Evolutionary conservation across 2,888 invertebrate genomes (phyloP).

Genomic region (Drosophila yooni): DNA sequence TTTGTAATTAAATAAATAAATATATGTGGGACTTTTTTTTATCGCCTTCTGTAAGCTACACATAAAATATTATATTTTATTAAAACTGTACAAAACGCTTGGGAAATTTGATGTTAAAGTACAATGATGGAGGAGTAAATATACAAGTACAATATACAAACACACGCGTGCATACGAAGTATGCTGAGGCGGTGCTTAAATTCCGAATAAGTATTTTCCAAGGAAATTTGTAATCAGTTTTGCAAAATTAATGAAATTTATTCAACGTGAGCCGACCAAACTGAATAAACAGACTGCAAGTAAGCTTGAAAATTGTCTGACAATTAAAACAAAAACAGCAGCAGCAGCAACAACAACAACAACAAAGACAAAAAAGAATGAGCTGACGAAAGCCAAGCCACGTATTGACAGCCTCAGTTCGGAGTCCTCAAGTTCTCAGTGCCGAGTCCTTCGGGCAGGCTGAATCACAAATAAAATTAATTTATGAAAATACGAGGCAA

Average conservation of each 20-base stretch:
- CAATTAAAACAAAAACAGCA: slow-evolving; percentile 25
- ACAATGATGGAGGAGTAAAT: not conserved
- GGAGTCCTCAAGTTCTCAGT: slow-evolving; percentile 1
- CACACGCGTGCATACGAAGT: not conserved
- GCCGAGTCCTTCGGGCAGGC: slow-evolving; percentile 41
- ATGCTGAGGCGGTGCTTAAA: not conserved
- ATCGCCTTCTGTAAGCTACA: not conserved
- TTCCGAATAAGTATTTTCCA: not conserved
- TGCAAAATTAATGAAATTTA: slow-evolving; percentile 18
- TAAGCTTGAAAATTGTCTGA: slow-evolving; percentile 24
- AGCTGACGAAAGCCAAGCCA: slow-evolving; percentile 9
- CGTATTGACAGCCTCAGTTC: slow-evolving; percentile 37
- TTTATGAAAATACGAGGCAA: slow-evolving; percentile 54
- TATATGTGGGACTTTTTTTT: not conserved
- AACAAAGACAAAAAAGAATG: not conserved
- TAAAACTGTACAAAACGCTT: not conserved
- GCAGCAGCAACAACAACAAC: not conserved
- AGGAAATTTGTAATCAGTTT: slow-evolving; percentile 14
- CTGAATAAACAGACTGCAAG: slow-evolving; percentile 7
- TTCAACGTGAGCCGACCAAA: slow-evolving; percentile 13
- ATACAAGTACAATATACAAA: not conserved
- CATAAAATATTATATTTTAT: not conserved
- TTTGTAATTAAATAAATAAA: not conserved
- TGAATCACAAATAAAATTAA: slow-evolving; percentile 59
- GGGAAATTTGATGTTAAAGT: not conserved